Conservation (phyloP, 1,140 invertebrate species). For the Cyclina sinensis region DNA sequence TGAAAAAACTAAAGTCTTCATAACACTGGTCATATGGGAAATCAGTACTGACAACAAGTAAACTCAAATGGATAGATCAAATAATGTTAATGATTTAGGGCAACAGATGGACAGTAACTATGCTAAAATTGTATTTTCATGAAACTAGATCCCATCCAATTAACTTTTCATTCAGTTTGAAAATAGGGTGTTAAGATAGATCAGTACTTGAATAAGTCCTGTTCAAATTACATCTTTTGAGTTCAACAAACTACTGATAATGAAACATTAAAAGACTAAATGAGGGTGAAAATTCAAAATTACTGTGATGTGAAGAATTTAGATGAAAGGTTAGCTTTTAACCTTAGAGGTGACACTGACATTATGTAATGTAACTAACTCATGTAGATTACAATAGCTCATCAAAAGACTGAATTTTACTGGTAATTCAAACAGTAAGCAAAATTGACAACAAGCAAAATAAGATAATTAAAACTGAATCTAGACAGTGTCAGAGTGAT, state of each 20-base stretch:
- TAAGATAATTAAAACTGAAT: no score
- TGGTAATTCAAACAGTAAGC: no score
- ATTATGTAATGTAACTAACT: not conserved
- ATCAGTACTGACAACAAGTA: no score
- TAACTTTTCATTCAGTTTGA: not conserved
- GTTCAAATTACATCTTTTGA: conserved; percentile 16
- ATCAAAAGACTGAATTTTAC: no score
- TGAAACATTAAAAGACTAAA: not conserved
- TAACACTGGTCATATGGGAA: no score
- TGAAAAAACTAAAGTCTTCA: no score
- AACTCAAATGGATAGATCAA: no score
- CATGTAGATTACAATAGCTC: no score
- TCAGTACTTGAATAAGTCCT: not conserved
- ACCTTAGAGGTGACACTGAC: conserved; percentile 25
- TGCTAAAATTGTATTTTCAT: not conserved
- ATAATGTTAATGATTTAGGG: no score
- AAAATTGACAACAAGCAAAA: no score
- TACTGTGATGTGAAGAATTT: not conserved
- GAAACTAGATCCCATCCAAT: not conserved
- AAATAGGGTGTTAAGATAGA: not conserved
- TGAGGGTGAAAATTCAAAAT: not conserved
- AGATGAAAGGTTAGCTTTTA: not conserved
- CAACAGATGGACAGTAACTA: no score
- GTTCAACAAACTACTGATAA: not conserved
- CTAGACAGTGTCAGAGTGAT: no score